Percentiles rank a stretch among this genome's conserved stretches.
phyloP scores from a whole-genome alignment of 2,888 invertebrate genomes.

The Steromphala cineraria region DNA sequence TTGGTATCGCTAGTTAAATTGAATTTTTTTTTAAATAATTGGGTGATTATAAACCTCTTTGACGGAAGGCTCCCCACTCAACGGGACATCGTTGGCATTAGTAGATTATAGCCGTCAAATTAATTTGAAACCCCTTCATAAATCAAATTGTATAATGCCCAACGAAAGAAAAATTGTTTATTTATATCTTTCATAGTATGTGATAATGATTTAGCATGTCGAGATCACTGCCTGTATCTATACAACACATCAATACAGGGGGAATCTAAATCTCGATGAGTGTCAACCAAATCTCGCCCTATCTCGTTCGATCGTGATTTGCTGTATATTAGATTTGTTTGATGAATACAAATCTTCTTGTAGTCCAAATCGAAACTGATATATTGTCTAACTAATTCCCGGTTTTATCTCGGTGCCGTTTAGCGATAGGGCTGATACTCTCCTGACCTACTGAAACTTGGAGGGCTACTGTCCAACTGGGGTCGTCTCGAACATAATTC shows the following conservation, averaged over 20 bases:
- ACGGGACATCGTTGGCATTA: no score
- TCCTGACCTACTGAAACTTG: background rate
- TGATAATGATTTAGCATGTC: no score
- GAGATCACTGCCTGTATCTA: no score
- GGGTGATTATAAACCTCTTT: background rate
- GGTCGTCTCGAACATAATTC: background rate
- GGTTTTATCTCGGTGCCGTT: background rate
- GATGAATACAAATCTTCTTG: background rate
- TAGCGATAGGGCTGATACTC: background rate
- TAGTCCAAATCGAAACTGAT: background rate
- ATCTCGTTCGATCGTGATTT: background rate
- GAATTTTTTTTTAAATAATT: no score
- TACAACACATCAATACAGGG: background rate
- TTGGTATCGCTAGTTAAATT: no score
- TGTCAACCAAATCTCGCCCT: background rate
- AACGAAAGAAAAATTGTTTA: no score
- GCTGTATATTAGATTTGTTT: background rate
- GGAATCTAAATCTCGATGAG: background rate
- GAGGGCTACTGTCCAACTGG: background rate
- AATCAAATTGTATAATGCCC: no score
- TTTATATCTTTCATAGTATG: no score
- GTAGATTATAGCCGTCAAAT: no score
- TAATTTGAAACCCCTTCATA: no score
- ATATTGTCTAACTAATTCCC: background rate
- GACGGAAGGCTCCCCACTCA: no score